Base-by-base conservation (phyloP, 92 coral and sea anemone genomes). In the Zoanthus solanderi region DNA sequence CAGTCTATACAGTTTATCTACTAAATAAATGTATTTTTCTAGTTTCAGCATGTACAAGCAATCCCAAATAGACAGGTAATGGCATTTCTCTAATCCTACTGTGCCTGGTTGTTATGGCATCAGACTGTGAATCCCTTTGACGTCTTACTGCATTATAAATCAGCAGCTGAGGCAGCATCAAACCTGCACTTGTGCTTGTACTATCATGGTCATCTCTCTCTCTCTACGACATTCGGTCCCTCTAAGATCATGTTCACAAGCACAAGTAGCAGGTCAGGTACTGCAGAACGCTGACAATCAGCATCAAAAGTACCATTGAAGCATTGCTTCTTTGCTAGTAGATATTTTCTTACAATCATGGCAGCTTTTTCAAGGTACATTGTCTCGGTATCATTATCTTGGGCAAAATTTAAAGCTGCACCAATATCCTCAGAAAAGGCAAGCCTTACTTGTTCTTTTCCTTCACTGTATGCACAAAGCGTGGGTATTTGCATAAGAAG, bases 341-440 rank as follows among this genome's bases (percentile, higher is more conserved):
- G 23, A 23, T 23, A 23, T 23, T 23, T 23, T 23, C 23, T 23
- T 23, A 23, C 23, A 23, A 90, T 42, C 50, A 29, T 53, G 5
- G 95, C 95, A 45, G 93, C 95, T 92, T 92, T 87, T 0, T 90
- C 93, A 32, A 87, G 87, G 60, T 92, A 65, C 82, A 90, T 89
- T 57, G 89, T 90, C 56, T 83, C 95, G 9, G 77, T 67, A 78
- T 92, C 93, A 87, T 76, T 23, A 23, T 76, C 30, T 52, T 87
- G 72, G 4, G 75, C 90, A 9, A 81, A 81, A 58, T 90, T 28
- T 56, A 86, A 37, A 29, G 90, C 93, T 75, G 90, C 80, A 42
- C 92, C 65, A 8, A 89, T 75, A 68, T 89, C 87, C 11, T 77
- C 46, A 30, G 79, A 66, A 37, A 81, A 81, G 23, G 47, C 76